These are phyloP conservation scores for Temnothorax nylanderi DNA, from an alignment of 1,140 invertebrate species.

Conservation along the genomic window DNA sequence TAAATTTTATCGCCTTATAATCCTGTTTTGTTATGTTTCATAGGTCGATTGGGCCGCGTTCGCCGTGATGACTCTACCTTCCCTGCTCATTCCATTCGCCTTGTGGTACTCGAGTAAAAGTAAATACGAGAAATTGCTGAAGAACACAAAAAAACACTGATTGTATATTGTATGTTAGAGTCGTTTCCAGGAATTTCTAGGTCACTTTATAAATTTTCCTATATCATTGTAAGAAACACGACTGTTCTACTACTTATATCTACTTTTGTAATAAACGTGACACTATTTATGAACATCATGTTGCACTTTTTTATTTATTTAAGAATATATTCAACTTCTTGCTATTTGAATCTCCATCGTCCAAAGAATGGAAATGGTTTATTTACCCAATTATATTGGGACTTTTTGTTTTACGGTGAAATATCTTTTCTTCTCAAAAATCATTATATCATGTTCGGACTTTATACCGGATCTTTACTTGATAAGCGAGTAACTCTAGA, in stretches of 20 bases:
- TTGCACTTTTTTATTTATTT: constrained; percentile 29
- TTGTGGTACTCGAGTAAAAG: constrained; percentile 98
- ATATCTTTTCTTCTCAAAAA: neutral
- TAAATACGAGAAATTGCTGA: constrained; percentile 94
- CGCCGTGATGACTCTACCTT: constrained; percentile 98
- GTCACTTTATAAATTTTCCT: constrained; percentile 65
- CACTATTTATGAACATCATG: constrained; percentile 79
- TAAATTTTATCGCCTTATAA: neutral
- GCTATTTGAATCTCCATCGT: neutral
- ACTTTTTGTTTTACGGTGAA: neutral
- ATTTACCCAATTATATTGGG: neutral
- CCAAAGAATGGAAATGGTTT: neutral
- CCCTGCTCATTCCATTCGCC: constrained; percentile 96
- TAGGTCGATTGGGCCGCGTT: constrained; percentile 98
- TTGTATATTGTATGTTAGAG: constrained; percentile 19
- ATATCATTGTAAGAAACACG: constrained; percentile 79
- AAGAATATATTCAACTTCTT: neutral
- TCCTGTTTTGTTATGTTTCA: neutral
- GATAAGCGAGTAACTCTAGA: neutral
- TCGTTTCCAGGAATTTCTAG: constrained; percentile 56
- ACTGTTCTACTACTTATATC: constrained; percentile 75
- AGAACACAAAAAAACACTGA: constrained; percentile 82
- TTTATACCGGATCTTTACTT: neutral
- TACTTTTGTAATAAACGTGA: constrained; percentile 83
- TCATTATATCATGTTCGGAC: neutral